Base-by-base conservation (phyloP, 2,797 vertebrate genomes). In the Scomberomorus guttatus region DNA sequence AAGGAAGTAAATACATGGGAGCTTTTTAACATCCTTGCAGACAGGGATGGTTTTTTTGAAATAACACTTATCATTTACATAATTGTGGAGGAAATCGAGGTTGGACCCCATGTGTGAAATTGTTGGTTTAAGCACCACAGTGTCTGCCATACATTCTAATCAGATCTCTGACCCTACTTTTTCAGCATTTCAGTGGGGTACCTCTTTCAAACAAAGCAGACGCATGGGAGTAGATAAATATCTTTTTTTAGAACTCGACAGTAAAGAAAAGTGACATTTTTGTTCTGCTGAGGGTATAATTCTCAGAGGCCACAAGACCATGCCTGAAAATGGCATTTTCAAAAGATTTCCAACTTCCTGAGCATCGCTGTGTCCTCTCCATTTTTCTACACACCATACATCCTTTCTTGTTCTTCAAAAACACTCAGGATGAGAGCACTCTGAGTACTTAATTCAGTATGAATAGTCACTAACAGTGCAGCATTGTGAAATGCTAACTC, bases 51-150 rank as follows among this genome's bases (percentile, higher is more conserved):
- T 59, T 65, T 73, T 42, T 75, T 15, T 46, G 67, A 75, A 55
- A 74, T 54, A 84, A 88, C 70, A 67, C 78, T 85, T 77, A 71
- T 83, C 73, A 87, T 90, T 90, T 82, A 57, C 81, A 85, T 88
- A 87, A 90, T 83, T 87, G 86, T 86, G 60, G 44, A 80, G 80
- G 81, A 89, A 88, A 77, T 18, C 75, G 81, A 82, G 80, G 85
- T 85, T 77, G 50, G 55, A 80, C 62, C 68, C 62, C 59, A 64
- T 86, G 80, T 77, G 75, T 84, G 39, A 89, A 90, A 91, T 70
- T 80, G 58, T 29, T 46, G 74, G 78, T 83, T 89, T 17, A 61
- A 64, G 56, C 59, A 68, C 72, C 73, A 78, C 46, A 51, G 46
- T 52, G 84, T 81, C 72, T 61, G 52, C 10, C 48, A 55, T 50